Evolutionary conservation across 2,113 vertebrate species (phyloP), one percentile per base, ranked within the genome.

Genomic region (Sylvia atricapilla): DNA sequence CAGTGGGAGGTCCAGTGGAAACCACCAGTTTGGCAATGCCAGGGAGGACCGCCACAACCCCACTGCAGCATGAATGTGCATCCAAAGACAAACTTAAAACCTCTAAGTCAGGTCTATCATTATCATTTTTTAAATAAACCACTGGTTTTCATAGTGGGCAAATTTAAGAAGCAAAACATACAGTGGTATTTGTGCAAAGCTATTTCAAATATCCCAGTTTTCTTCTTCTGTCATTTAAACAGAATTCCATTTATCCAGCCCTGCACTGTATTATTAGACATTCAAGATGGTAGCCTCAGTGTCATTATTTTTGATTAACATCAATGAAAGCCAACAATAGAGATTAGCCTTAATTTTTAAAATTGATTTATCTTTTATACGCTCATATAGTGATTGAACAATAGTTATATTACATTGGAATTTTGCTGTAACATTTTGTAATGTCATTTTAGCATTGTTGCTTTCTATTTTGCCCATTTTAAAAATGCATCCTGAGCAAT

Each of bases 401-500:
- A 73, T n/a, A 84, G 90, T 81, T 92, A 33, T 53, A 92, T 97
- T 94, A 92, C 92, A 94, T 20, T 94, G 95, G 93, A 96, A 94
- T 97, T 92, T 73, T 94, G 73, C 94, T 93, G 78, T 75, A 86
- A 70, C 60, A 84, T 96, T 93, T 88, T 30, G 67, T 97, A 97
- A 97, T 96, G 66, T 87, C 62, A 94, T 96, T 93, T 93, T 39
- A 89, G 80, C 88, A 92, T 94, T 68, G 90, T 94, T 78, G 73
- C 95, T 96, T 96, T 97, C 95, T 94, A 93, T 95, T 96, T 90
- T 64, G 39, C 37, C 76, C 93, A 92, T 90, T 89, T 96, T 76
- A 97, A 96, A 96, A 93, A 97, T 96, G 93, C 23, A 97, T 96
- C 96, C 95, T 97, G 96, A 94, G 81, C 69, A 89, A 73, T 96